Conservation (phyloP, 2,113 vertebrate species). For the Chamaea fasciata region DNA sequence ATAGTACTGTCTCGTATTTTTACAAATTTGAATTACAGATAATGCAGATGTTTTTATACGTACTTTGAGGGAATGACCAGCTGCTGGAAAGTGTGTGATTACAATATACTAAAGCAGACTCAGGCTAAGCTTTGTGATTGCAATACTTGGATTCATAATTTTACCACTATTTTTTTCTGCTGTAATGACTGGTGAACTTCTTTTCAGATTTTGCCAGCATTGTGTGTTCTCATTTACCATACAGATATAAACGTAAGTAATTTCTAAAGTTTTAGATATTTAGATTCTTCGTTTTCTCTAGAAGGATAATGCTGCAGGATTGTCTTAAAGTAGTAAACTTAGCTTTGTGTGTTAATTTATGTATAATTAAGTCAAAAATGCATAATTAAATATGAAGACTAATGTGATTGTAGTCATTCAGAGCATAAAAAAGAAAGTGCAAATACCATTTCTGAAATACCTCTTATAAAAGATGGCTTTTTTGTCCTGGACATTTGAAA, state of each 20-base stretch:
- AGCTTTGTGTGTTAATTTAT: background rate
- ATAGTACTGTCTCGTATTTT: background rate
- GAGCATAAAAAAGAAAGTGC: background rate
- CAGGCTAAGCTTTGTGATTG: background rate
- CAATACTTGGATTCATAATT: background rate
- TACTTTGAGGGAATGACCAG: background rate
- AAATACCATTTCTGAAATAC: background rate
- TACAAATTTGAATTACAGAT: background rate
- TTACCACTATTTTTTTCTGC: background rate
- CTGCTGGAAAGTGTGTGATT: background rate
- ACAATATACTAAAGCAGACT: background rate
- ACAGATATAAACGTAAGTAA: slow-evolving; percentile 98
- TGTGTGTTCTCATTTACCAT: slow-evolving; percentile 98
- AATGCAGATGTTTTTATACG: background rate
- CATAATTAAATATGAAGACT: background rate
- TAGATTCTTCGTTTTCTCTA: background rate
- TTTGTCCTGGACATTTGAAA: background rate
- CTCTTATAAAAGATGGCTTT: background rate
- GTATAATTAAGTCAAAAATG: background rate
- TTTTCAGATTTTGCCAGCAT: slow-evolving; percentile 93
- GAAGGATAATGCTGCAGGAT: background rate
- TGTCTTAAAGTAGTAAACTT: background rate
- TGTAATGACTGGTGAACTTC: slow-evolving; percentile 58
- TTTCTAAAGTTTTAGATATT: background rate
- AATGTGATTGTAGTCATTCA: background rate